Percentiles rank a stretch among this genome's conserved stretches.
Conservation (phyloP, 1,140 invertebrate species). For the Thaumetopoea pityocampa region DNA sequence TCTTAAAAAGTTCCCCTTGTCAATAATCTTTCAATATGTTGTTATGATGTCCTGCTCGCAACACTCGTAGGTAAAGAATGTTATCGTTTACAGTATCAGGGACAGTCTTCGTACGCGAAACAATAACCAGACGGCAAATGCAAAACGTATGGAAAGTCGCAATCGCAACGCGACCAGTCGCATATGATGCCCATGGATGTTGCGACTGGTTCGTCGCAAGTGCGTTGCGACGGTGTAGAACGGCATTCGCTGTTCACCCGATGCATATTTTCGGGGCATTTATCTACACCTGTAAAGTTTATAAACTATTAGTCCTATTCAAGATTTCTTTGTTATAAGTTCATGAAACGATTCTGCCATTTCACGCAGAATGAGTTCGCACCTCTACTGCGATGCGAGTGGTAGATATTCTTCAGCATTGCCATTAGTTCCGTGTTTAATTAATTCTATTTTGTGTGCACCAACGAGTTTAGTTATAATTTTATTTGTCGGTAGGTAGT, state of each 20-base stretch:
- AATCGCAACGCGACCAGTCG: constrained; percentile 64
- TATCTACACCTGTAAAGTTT: constrained; percentile 41
- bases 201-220: constrained; percentile 60
- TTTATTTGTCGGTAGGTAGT: no score
- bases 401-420: no score
- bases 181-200: constrained; percentile 59
- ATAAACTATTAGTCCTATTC: background rate
- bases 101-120: constrained; percentile 63
- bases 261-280: constrained; percentile 62
- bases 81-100: constrained; percentile 21
- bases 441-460: no score
- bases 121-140: constrained; percentile 57
- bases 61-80: background rate
- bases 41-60: no score
- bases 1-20: no score
- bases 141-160: constrained; percentile 63
- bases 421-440: no score
- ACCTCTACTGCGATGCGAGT: no score
- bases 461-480: no score
- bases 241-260: constrained; percentile 55
- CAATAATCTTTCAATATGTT: no score
- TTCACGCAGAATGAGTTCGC: no score
- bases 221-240: constrained; percentile 55
- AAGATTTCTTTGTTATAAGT: no score
- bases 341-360: no score